phyloP scores from a whole-genome alignment of 2,797 vertebrate genomes.

The Gadopsis bispinosus region DNA sequence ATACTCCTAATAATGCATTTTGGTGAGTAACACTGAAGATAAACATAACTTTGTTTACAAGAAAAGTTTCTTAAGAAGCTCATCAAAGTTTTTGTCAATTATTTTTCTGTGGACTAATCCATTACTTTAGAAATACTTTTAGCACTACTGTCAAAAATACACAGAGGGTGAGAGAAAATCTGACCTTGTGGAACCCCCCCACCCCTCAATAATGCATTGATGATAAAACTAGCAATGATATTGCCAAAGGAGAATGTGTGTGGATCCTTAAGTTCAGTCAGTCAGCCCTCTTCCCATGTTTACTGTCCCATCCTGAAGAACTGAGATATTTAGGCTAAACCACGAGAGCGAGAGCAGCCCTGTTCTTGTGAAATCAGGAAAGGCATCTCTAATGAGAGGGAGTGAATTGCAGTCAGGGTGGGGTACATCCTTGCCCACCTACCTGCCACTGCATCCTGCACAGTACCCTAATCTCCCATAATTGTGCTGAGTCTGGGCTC shows the following conservation, averaged over 20 bases:
- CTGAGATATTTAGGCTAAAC: constrained; percentile 8
- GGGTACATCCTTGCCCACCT: constrained; percentile 59
- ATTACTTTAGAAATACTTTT: not conserved
- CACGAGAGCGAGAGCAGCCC: not conserved
- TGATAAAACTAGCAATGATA: not conserved
- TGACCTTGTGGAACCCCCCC: too few relatives aligned
- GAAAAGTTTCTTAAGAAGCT: not conserved
- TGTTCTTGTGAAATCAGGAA: constrained; percentile 54
- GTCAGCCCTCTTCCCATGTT: not conserved
- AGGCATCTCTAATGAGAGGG: constrained; percentile 74
- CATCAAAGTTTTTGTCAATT: not conserved
- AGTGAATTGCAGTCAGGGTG: constrained; percentile 52
- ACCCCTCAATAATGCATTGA: not conserved
- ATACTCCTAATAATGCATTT: not conserved
- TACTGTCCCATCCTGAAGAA: not conserved
- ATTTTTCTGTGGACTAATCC: not conserved
- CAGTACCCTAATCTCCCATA: constrained; percentile 77
- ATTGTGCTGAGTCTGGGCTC: constrained; percentile 69
- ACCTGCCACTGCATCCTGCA: constrained; percentile 66
- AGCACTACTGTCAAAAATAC: not conserved
- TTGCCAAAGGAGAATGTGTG: not conserved
- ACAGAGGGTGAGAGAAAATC: not conserved
- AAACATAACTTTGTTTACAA: not conserved
- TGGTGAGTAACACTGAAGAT: not conserved
- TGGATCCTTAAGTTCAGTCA: not conserved